phyloP scores from a whole-genome alignment of 2,113 vertebrate genomes.

The Cochlearius cochlearius region DNA sequence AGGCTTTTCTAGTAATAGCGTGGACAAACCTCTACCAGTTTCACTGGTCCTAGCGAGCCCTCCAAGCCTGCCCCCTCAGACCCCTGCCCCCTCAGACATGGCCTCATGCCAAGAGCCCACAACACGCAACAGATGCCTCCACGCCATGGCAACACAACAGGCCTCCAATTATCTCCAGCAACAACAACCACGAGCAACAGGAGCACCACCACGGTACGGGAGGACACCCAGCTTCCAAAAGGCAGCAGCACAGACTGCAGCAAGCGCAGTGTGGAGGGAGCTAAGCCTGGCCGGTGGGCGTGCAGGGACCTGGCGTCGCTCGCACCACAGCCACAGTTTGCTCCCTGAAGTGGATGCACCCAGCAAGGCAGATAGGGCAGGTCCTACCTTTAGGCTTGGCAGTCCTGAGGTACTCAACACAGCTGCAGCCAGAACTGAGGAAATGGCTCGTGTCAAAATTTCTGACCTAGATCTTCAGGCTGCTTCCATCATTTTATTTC shows the following conservation, averaged over 20 bases:
- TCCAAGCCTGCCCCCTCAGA: neutral
- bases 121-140: fast-evolving
- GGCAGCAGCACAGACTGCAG: neutral
- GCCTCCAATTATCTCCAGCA: neutral
- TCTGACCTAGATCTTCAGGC: neutral
- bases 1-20: neutral
- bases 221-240: neutral
- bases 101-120: neutral
- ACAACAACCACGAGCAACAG: neutral
- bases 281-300: neutral
- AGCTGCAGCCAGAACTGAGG: neutral
- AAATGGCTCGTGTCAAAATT: neutral
- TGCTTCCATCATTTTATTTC: neutral
- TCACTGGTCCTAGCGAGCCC: neutral
- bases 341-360: too few species aligned
- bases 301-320: neutral
- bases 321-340: fast-evolving
- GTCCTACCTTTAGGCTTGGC: neutral
- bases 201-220: neutral
- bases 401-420: neutral
- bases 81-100: fast-evolving
- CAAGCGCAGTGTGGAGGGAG: neutral
- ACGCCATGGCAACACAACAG: neutral
- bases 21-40: neutral
- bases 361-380: neutral